Base-by-base conservation (phyloP, 2,888 invertebrate species). In the Pogonocherus hispidulus region DNA sequence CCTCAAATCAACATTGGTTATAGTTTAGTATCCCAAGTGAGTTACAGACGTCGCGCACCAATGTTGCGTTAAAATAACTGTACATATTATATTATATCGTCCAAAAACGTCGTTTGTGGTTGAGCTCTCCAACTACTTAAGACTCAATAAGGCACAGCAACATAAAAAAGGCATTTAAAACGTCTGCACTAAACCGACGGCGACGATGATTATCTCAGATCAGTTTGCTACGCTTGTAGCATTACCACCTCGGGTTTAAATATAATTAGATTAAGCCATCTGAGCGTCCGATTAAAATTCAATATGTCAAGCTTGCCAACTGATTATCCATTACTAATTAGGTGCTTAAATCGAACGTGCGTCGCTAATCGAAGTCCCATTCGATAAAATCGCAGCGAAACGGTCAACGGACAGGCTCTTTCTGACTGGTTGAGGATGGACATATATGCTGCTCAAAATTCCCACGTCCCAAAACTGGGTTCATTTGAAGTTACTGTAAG, bases 261-360 rank as follows among this genome's bases (percentile, higher is more conserved):
- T 16, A 41, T 41, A 41, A 41, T 41, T 41, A 16, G 41, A 41
- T 41, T 41, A 41, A 16, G n/a, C n/a, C n/a, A 14, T 16, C 16
- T 41, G n/a, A 14, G 5, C n/a, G 41, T 14, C 41, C 16, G n/a
- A 52, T 27, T 51, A 27, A 16, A 32, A 52, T 52, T 52, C 11
- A 8, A 52, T 52, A n/a, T 51, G 16, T 4, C 23, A 14, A 11
- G n/a, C 23, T 6, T 14, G 16, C 14, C 5, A 18, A 32, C 52
- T 32, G 16, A 32, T 32, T 32, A 32, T 11, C 27, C n/a, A 9
- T 27, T 16, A 27, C 52, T 54, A 55, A 55, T 55, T 55, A 55
- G n/a, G 14, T 22, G 14, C 20, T 55, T 19, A 37, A 55, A 5
- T 37, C n/a, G 14, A 16, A 41, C 37, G 35, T 20, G 55, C 35